These are phyloP conservation scores for Steatornis caripensis DNA, from an alignment of 2,113 vertebrate species.

Conservation along the genomic window DNA sequence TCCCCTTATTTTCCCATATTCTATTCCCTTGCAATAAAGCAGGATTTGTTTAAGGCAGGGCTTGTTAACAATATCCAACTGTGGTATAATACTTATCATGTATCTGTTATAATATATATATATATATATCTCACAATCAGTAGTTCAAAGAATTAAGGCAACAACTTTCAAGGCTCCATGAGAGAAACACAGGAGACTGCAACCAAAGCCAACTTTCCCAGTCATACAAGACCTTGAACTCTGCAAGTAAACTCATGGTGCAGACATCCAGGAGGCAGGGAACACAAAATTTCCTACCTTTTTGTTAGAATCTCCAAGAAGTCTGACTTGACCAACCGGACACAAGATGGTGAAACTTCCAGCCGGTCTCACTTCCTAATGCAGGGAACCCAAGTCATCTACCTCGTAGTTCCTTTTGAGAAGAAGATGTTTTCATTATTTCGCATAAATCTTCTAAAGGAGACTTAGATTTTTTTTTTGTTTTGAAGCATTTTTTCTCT, in stretches of 20 bases:
- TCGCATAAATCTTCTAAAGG: no score
- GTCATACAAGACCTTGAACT: not conserved
- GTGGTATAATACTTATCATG: not conserved
- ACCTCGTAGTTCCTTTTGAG: not conserved
- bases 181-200: not conserved
- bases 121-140: no score
- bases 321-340: not conserved
- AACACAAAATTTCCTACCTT: not conserved
- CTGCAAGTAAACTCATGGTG: not conserved
- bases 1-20: not conserved
- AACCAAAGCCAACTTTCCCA: not conserved
- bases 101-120: no score
- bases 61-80: not conserved
- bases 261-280: not conserved
- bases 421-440: no score
- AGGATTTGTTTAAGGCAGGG: not conserved
- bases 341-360: not conserved
- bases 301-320: not conserved
- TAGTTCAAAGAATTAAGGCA: no score
- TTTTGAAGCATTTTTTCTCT: not conserved
- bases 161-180: not conserved
- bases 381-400: not conserved
- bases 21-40: not conserved
- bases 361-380: not conserved
- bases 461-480: not conserved